Conservation (phyloP, 1,140 invertebrate genomes). For the Elysia chlorotica region DNA sequence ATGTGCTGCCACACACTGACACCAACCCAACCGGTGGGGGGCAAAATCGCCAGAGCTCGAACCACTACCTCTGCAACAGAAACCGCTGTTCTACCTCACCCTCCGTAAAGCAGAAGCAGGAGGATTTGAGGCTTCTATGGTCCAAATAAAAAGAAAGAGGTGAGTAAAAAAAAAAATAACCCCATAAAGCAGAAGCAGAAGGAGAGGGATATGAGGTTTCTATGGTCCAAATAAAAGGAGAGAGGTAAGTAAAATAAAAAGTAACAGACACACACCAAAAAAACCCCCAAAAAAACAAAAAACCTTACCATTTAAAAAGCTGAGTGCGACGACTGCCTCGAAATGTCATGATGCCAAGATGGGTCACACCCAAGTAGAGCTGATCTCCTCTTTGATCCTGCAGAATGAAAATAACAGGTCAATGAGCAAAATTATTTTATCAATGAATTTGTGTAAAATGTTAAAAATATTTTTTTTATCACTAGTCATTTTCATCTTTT, state of each 20-base stretch:
- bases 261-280: not conserved
- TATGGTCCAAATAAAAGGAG: not conserved
- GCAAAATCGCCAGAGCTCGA: no score
- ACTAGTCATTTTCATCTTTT: no score
- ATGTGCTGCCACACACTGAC: no score
- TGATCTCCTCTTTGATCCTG: conserved; percentile 89
- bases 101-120: no score
- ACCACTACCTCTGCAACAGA: no score
- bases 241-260: not conserved
- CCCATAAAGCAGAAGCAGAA: not conserved
- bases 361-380: conserved; percentile 92
- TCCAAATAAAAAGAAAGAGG: not conserved
- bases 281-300: not conserved
- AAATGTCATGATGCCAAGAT: conserved; percentile 92
- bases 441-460: no score
- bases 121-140: no score
- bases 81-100: no score
- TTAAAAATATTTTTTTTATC: no score
- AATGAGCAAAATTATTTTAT: no score
- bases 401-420: conserved; percentile 32
- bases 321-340: conserved; percentile 90
- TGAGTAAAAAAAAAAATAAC: not conserved
- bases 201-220: not conserved
- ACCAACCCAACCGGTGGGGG: no score
- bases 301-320: conserved; percentile 85